Conservation (phyloP, 2,113 vertebrate species). For the Tylochromis polylepis region DNA sequence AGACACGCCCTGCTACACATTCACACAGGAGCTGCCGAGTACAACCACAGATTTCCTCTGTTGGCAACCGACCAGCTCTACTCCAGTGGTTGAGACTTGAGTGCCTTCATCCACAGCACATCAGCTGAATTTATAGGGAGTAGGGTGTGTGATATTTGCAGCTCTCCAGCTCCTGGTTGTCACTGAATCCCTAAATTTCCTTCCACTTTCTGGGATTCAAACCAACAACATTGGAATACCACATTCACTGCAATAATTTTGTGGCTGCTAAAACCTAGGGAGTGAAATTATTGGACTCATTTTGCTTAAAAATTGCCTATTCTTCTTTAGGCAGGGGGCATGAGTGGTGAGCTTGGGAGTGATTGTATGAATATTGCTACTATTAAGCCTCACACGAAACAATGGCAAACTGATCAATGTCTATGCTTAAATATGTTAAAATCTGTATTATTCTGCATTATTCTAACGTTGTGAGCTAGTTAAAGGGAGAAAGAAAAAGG, state of each 20-base stretch:
- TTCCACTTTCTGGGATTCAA: constrained; percentile 11
- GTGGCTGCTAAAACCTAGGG: background rate
- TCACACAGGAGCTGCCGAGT: constrained; percentile 54
- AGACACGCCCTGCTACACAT: constrained; percentile 58
- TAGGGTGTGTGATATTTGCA: constrained; percentile 40
- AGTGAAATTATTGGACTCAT: background rate
- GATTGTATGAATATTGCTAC: background rate
- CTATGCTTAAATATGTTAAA: background rate
- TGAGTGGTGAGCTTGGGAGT: background rate
- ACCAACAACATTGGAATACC: background rate
- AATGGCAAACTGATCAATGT: background rate
- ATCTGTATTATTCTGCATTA: background rate
- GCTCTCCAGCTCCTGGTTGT: constrained; percentile 43
- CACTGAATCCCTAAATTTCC: constrained; percentile 40
- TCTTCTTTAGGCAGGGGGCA: background rate
- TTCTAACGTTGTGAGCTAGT: background rate
- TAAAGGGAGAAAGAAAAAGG: background rate
- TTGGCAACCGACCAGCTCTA: constrained; percentile 45
- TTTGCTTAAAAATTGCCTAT: background rate
- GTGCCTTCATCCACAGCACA: constrained; percentile 55
- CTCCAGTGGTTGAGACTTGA: constrained; percentile 45
- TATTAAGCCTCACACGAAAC: background rate
- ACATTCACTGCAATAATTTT: background rate
- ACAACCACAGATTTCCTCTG: constrained; percentile 60
- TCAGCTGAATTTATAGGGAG: constrained; percentile 55